Base-by-base conservation (phyloP, 1,140 invertebrate species). In the Heliothis virescens region DNA sequence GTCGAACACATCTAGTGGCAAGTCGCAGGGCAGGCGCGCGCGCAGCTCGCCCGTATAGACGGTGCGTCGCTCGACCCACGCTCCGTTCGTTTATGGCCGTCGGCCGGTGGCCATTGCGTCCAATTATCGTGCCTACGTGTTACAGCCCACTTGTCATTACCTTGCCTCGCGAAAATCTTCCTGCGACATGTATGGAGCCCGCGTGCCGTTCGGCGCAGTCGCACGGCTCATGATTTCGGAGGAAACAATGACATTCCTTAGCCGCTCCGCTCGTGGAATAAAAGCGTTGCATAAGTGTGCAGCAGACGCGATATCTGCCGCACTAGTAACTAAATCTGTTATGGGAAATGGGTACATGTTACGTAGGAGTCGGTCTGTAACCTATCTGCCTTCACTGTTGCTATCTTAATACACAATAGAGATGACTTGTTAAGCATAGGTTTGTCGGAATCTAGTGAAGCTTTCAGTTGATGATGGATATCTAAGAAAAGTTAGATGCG, bases 111-210 rank as follows among this genome's bases (percentile, higher is more conserved):
- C 88, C 90, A 91, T 88, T 91, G 87, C 81, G 88, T 79, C 85
- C 91, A 94, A 94, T 94, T 93, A 94, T 86, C 90, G 87, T 92
- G 91, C 90, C 90, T 93, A 94, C 91, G 85, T 92, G 87, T 80
- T 73, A 81, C 87, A 79, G 83, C 92, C 92, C 91, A 92, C 92
- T 92, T 91, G 90, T 91, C 90, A 90, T 90, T 92, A 90, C 86
- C 83, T 88, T 84, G 85, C 87, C 85, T 88, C 83, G 91, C 90
- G 86, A 91, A 90, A 91, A 91, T 91, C 87, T 88, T 86, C 86
- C 86, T 88, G 84, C 86, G 87, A 86, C 81, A 80, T 80, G 75
- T 83, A 85, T 80, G 76, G 82, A 26, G 69, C 77, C 75, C 60
- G 60, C 81, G 80, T 82, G 60, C 79, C 80, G 52, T 79, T 80